Conservation (phyloP, 2,113 vertebrate genomes). For the Plecotus auritus region DNA sequence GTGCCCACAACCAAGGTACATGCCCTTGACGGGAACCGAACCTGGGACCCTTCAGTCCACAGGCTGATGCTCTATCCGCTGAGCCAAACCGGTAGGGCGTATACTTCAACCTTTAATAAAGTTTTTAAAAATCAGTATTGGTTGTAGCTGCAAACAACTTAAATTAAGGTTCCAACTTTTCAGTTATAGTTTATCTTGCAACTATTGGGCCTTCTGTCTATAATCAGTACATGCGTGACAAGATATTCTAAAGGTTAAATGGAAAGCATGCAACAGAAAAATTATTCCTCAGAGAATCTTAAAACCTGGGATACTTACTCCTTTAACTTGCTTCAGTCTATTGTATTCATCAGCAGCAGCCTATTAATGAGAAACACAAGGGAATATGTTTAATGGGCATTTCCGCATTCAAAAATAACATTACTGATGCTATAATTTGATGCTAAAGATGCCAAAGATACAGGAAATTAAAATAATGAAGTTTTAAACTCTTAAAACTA, state of each 20-base stretch:
- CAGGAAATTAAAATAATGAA: background rate
- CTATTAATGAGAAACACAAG: constrained; percentile 71
- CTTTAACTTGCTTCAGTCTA: constrained; percentile 82
- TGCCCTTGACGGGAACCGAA: no score
- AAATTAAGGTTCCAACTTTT: background rate
- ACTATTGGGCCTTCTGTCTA: background rate
- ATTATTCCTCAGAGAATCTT: background rate
- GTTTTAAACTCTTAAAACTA: background rate
- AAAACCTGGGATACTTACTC: constrained; percentile 68
- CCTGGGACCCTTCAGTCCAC: no score
- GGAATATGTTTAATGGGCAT: background rate
- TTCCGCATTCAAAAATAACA: background rate
- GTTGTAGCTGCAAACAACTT: background rate
- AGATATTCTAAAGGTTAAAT: background rate
- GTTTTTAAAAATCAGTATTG: background rate
- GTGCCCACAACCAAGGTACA: no score
- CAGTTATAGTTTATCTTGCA: background rate
- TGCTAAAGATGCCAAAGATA: background rate
- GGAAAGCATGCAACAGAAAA: background rate
- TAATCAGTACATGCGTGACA: background rate
- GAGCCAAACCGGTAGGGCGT: no score
- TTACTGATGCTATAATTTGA: background rate
- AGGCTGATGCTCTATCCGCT: no score
- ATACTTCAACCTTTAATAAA: background rate
- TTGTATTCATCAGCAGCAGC: constrained; percentile 81